Conservation (phyloP, 2,888 invertebrate genomes). For the Hirtodrosophila cameraria region DNA sequence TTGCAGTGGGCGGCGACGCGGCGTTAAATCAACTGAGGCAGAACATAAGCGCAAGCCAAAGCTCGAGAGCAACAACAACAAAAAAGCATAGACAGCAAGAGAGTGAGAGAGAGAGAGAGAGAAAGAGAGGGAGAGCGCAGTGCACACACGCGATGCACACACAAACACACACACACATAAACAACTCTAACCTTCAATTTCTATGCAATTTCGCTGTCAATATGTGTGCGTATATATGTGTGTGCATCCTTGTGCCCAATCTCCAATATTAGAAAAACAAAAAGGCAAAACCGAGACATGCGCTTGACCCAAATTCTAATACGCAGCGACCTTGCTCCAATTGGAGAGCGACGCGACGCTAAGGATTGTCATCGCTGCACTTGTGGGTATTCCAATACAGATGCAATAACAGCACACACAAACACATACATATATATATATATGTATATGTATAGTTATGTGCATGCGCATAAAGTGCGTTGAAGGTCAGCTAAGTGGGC, state of each 20-base stretch:
- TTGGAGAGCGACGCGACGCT: constrained; percentile 37
- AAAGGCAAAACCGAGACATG: constrained; percentile 43
- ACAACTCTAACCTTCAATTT: constrained; percentile 58
- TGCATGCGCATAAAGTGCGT: constrained; percentile 38
- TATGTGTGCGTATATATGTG: constrained; percentile 36
- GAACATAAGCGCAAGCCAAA: constrained; percentile 56
- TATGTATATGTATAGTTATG: constrained; percentile 6
- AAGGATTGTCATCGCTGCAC: constrained; percentile 58
- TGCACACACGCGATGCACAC: constrained; percentile 39
- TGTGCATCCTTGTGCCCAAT: constrained; percentile 81
- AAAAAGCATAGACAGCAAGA: constrained; percentile 21
- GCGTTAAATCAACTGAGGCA: constrained; percentile 73
- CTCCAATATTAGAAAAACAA: constrained; percentile 80
- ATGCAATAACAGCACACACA: neutral
- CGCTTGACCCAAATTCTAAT: constrained; percentile 82
- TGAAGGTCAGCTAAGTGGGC: constrained; percentile 52
- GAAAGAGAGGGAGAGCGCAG: constrained; percentile 12
- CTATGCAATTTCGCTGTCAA: constrained; percentile 62
- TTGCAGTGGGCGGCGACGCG: constrained; percentile 64
- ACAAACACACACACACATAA: constrained; percentile 13
- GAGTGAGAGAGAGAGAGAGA: constrained; percentile 8
- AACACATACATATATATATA: neutral
- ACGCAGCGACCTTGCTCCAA: constrained; percentile 63
- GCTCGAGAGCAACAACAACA: constrained; percentile 32
- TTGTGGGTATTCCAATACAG: constrained; percentile 52